phyloP scores from a whole-genome alignment of 2,888 invertebrate genomes.

The Rhingia rostrata region DNA sequence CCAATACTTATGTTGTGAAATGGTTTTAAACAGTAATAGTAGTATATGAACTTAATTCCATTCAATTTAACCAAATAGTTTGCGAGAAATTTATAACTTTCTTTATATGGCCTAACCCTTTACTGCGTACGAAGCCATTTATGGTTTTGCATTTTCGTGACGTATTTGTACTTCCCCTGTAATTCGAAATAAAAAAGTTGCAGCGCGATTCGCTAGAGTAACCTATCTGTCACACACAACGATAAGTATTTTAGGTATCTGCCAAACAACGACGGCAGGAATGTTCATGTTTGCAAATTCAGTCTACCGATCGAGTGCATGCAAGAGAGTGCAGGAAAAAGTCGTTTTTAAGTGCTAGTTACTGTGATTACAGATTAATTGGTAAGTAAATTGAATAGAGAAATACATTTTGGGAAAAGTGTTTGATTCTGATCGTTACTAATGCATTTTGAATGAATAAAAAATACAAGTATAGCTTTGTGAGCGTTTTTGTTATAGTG shows the following conservation, averaged over 20 bases:
- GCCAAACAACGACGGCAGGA: background rate
- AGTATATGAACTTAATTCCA: no score
- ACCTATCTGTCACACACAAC: background rate
- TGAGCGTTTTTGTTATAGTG: background rate
- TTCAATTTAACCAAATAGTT: no score
- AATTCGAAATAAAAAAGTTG: background rate
- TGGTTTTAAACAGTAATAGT: no score
- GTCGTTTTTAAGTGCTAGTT: background rate
- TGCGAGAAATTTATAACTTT: no score
- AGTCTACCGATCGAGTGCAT: background rate
- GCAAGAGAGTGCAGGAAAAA: background rate
- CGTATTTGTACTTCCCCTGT: background rate
- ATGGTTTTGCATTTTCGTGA: background rate
- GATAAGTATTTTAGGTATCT: background rate
- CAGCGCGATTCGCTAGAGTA: background rate
- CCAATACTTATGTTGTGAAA: no score
- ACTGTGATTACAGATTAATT: background rate
- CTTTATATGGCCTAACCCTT: background rate
- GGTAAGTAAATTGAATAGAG: background rate
- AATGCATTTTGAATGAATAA: background rate
- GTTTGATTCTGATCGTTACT: background rate
- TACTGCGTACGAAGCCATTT: background rate
- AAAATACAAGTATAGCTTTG: background rate
- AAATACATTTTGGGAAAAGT: background rate
- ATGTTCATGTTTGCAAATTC: background rate